A percentile compares a stretch with the other conserved stretches of the same genome.
These are phyloP conservation scores for Diarsia brunnea DNA, from an alignment of 2,888 invertebrate species.

Conservation along the genomic window DNA sequence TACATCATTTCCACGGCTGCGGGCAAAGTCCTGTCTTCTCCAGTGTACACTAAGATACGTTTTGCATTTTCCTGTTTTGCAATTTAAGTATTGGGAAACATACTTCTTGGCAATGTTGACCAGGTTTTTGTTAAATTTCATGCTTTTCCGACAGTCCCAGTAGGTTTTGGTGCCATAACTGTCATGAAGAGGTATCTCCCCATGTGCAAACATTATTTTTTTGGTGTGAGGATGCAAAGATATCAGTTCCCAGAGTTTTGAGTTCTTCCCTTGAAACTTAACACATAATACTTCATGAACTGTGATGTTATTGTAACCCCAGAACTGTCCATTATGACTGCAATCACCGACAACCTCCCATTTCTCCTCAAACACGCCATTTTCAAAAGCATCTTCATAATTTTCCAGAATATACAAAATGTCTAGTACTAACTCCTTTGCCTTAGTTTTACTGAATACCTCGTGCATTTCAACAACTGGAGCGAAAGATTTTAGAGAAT, in stretches of 20 bases:
- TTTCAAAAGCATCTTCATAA: slow-evolving; percentile 96
- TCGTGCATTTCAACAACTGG: slow-evolving; percentile 97
- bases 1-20: slow-evolving; percentile 93
- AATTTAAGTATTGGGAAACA: slow-evolving; percentile 76
- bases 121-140: slow-evolving; percentile 95
- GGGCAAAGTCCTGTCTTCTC: slow-evolving; percentile 96
- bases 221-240: slow-evolving; percentile 80
- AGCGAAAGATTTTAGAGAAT: slow-evolving; percentile 94
- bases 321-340: slow-evolving; percentile 89
- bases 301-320: slow-evolving; percentile 93
- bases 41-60: slow-evolving; percentile 96
- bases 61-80: slow-evolving; percentile 85
- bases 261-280: slow-evolving; percentile 95
- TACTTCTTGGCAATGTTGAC: slow-evolving; percentile 93
- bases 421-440: slow-evolving; percentile 91
- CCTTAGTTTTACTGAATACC: slow-evolving; percentile 87
- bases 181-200: slow-evolving; percentile 97
- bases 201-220: slow-evolving; percentile 93
- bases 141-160: slow-evolving; percentile 97
- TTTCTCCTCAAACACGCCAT: slow-evolving; percentile 95
- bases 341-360: slow-evolving; percentile 91
- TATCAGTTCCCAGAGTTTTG: slow-evolving; percentile 92
- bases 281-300: slow-evolving; percentile 93
- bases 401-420: slow-evolving; percentile 95
- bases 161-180: slow-evolving; percentile 95